These are phyloP conservation scores for Ligdia adustata DNA, from an alignment of 2,888 invertebrate genomes.

Conservation along the genomic window DNA sequence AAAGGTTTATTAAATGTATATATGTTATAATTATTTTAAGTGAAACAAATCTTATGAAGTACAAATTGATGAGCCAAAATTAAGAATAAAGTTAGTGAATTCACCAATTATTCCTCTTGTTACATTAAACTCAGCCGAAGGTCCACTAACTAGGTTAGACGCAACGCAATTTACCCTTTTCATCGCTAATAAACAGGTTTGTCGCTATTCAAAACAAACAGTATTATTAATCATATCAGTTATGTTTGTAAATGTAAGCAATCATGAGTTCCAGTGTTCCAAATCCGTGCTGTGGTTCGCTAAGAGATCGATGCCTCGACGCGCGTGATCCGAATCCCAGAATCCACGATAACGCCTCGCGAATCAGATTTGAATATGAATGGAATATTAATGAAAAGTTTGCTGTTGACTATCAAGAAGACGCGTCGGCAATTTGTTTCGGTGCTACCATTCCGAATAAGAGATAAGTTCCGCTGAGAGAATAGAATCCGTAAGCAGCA, in stretches of 20 bases:
- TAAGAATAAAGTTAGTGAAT: conserved; percentile 3
- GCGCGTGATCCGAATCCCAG: conserved; percentile 70
- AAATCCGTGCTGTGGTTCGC: conserved; percentile 56
- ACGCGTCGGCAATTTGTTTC: conserved; percentile 53
- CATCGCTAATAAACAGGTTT: conserved; percentile 37
- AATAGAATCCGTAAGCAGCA: conserved; percentile 6
- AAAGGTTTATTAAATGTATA: too few relatives aligned
- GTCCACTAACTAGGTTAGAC: conserved; percentile 30
- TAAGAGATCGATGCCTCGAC: conserved; percentile 48
- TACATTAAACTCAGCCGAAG: conserved; percentile 32
- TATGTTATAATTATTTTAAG: too few relatives aligned
- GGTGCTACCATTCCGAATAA: conserved; percentile 18
- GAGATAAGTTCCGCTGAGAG: conserved; percentile 20
- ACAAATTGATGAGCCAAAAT: not conserved
- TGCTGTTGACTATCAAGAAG: conserved; percentile 55
- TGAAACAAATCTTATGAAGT: too few relatives aligned
- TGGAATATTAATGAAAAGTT: conserved; percentile 79
- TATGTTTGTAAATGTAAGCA: conserved; percentile 68
- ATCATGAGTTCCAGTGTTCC: conserved; percentile 66
- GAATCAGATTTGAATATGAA: conserved; percentile 80
- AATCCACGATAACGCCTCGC: conserved; percentile 65
- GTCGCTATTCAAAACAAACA: conserved; percentile 36
- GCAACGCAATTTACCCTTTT: conserved; percentile 38
- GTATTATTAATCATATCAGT: conserved; percentile 41
- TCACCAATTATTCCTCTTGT: conserved; percentile 27